Conservation (phyloP, 2,113 vertebrate species). For the Onychorhynchus coronatus region DNA sequence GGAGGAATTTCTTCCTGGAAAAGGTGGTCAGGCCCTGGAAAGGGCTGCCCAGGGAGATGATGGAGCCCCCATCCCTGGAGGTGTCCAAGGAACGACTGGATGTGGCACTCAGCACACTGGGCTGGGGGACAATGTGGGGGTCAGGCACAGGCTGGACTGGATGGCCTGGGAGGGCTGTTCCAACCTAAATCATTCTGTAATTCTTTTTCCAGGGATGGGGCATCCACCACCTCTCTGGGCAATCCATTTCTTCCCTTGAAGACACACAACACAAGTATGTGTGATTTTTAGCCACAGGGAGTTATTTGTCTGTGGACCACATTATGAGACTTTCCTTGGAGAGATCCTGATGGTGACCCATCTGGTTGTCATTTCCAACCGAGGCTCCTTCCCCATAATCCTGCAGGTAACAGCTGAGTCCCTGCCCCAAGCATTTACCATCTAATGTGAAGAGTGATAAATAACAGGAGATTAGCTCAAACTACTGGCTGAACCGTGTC, state of each 20-base stretch:
- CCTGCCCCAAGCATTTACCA: not conserved
- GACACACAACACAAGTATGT: fast-evolving
- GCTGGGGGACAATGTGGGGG: not conserved
- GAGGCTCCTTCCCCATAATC: fast-evolving
- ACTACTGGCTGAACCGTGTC: not conserved
- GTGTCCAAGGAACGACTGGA: fast-evolving
- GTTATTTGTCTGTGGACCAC: fast-evolving
- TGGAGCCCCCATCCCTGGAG: not conserved
- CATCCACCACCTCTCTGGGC: fast-evolving
- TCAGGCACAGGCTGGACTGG: fast-evolving
- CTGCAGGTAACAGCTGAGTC: not conserved
- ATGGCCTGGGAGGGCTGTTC: not conserved
- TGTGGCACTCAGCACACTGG: not conserved
- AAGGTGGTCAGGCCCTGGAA: not conserved
- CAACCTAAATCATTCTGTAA: not conserved
- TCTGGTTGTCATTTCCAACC: not conserved
- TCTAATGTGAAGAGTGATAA: not conserved
- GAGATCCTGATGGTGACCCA: fast-evolving
- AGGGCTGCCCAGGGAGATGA: not conserved
- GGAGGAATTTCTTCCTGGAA: not conserved
- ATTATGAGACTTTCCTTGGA: not conserved
- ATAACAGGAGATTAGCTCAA: not conserved
- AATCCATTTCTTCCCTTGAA: not conserved
- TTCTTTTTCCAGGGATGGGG: not conserved
- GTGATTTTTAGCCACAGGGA: fast-evolving